These are phyloP conservation scores for Myripristis jacobus DNA, from an alignment of 2,797 vertebrate genomes.

Conservation along the genomic window DNA sequence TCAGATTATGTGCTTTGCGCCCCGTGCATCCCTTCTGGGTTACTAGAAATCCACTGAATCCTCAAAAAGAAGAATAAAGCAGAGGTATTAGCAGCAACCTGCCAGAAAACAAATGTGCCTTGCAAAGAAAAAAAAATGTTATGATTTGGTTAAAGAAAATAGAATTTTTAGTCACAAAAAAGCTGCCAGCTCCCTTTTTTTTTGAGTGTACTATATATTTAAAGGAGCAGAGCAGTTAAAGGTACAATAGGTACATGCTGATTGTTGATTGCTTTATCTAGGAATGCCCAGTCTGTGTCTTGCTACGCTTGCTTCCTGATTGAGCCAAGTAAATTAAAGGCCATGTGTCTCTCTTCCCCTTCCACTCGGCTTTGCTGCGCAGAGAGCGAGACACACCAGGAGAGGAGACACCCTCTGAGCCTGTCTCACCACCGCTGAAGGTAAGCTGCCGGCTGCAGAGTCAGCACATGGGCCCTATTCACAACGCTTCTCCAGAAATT, in stretches of 20 bases:
- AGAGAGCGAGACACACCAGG: conserved; percentile 9
- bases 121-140: no score
- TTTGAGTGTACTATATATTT: not conserved
- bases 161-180: no score
- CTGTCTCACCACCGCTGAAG: conserved; percentile 31
- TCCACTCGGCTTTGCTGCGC: conserved; percentile 31
- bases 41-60: not conserved
- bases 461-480: no score
- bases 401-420: conserved; percentile 8
- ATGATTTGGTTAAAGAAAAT: no score
- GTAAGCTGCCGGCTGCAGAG: conserved; percentile 43
- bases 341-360: conserved; percentile 55
- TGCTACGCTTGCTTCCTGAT: conserved; percentile 55
- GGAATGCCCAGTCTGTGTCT: not conserved
- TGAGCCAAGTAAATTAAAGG: conserved; percentile 63
- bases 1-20: not conserved
- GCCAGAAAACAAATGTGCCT: not conserved
- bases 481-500: not conserved
- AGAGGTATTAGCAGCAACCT: not conserved
- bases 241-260: not conserved
- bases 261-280: conserved; percentile 12
- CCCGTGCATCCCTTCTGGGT: not conserved
- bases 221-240: not conserved
- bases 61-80: not conserved
- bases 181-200: no score